Percentiles rank a stretch among this genome's conserved stretches.
These are phyloP conservation scores for Connochaetes taurinus DNA, from an alignment of 2,113 vertebrate genomes.

Conservation along the genomic window DNA sequence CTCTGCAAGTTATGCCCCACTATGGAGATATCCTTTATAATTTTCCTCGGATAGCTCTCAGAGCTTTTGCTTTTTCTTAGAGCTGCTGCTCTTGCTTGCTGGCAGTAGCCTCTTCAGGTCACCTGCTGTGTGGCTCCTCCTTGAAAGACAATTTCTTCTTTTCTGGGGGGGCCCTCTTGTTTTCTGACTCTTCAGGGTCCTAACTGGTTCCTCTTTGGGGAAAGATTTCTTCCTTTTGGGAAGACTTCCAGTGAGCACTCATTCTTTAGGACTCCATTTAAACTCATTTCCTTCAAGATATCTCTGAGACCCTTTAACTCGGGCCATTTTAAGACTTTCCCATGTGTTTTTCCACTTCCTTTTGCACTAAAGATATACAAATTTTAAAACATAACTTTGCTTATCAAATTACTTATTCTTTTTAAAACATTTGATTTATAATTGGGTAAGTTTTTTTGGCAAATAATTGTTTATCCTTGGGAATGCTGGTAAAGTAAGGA, in stretches of 20 bases:
- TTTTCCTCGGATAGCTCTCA: background rate
- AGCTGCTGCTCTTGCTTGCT: background rate
- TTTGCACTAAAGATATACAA: background rate
- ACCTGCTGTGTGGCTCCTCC: background rate
- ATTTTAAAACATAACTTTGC: background rate
- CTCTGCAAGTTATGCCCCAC: background rate
- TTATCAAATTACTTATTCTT: background rate
- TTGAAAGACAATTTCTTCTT: background rate
- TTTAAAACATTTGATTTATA: background rate
- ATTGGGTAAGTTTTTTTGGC: background rate
- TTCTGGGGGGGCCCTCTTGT: fast-evolving
- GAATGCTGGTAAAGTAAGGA: background rate
- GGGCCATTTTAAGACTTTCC: background rate
- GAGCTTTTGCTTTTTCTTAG: background rate
- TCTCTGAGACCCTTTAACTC: background rate
- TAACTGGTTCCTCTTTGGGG: background rate
- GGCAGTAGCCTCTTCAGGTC: background rate
- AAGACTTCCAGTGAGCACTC: background rate
- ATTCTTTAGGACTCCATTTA: background rate
- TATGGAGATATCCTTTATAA: background rate
- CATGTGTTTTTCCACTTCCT: background rate
- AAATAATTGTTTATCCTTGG: background rate
- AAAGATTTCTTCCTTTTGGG: background rate
- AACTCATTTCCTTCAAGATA: background rate
- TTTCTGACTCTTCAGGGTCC: background rate